Evolutionary conservation across 2,113 vertebrate species (phyloP), one percentile per base, ranked within the genome.

Genomic region (Oreochromis niloticus): DNA sequence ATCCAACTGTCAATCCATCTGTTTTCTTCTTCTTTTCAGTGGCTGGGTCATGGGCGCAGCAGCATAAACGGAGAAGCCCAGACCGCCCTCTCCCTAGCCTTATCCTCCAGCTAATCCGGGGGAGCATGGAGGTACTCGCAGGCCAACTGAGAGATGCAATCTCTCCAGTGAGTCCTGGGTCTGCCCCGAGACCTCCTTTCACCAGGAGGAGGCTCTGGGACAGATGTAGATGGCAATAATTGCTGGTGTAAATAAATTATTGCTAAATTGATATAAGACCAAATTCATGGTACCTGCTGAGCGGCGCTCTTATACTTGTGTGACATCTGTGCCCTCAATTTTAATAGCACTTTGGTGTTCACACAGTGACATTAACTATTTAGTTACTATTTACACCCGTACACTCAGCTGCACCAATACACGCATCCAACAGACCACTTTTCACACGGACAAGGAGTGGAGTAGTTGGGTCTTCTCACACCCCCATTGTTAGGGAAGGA

Each of bases 121-220:
- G 54, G 54, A 56, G 54, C 54, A 56, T 56, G 22, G 54, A 13
- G 6, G 54, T 24, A 56, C 24, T 56, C 0, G 22, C 22, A 56
- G 54, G 0, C 54, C 54, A 56, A 0, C 22, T 24, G 55, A 56
- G 55, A 57, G 22, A 57, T 57, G 22, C 55, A 27, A 57, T n/a
- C n/a, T 57, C 22, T 57, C 22, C 22, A 27, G 12, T 57, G 55
- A 57, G 55, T 57, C 22, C 22, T 27, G 55, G 55, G 22, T 57
- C 55, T 57, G 0, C 0, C 55, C 55, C 54, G 0, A 56, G 54
- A 56, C 22, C 22, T 7, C 22, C 55, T 56, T 56, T 56, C 55
- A 56, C 55, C 55, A 56, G 55, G 22, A 56, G 55, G 55, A 56
- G 54, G 11, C 22, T 27, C 22, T 56, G 55, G 54, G 54, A 11